Conservation (phyloP, 64 coral and sea anemone genomes). For the Stylophora pistillata region DNA sequence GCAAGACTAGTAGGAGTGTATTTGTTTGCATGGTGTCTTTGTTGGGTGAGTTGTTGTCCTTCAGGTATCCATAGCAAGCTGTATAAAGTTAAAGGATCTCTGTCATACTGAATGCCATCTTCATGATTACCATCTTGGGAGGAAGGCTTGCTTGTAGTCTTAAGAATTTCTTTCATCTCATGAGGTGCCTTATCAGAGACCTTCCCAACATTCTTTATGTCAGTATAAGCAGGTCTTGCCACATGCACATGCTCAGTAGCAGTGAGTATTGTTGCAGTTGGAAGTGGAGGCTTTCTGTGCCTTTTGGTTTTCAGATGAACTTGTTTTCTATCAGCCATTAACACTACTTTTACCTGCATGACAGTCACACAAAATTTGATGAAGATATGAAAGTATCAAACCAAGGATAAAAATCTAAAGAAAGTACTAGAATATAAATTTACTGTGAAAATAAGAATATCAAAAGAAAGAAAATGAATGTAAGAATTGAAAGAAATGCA, state of each 20-base stretch:
- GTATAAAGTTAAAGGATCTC: slow-evolving; percentile 59
- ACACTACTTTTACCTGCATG: slow-evolving; percentile 56
- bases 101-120: neutral
- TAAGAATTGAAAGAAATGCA: neutral
- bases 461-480: neutral
- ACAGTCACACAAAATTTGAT: neutral
- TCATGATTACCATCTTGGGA: neutral
- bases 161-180: neutral
- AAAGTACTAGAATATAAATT: neutral
- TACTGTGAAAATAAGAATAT: neutral
- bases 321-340: slow-evolving; percentile 69
- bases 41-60: slow-evolving; percentile 56
- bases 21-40: neutral
- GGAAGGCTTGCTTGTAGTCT: neutral
- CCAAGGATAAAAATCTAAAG: neutral
- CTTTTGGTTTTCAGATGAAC: slow-evolving; percentile 27
- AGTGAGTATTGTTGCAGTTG: neutral
- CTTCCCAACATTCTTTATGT: neutral
- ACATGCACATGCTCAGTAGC: neutral
- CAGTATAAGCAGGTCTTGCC: slow-evolving; percentile 49
- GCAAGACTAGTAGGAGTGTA: slow-evolving; percentile 4
- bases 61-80: slow-evolving; percentile 95
- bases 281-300: slow-evolving; percentile 18
- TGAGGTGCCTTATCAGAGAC: neutral
- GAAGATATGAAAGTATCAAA: neutral